Percentiles rank a stretch among this genome's conserved stretches.
Evolutionary conservation across 2,113 vertebrate species (phyloP).

Genomic region (Nanorana parkeri): DNA sequence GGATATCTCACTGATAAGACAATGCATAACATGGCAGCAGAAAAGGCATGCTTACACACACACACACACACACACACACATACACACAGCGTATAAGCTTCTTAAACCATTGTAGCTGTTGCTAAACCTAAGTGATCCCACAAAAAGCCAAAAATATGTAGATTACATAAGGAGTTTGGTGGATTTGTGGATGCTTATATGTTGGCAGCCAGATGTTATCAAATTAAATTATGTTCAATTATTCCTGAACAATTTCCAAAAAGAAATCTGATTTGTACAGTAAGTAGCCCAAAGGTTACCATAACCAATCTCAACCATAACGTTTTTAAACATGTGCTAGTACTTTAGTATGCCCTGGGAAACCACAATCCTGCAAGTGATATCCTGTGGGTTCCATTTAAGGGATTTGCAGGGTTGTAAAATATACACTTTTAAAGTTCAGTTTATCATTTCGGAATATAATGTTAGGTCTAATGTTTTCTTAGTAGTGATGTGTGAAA

Average conservation of each 20-base stretch:
- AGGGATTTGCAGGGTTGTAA: constrained; percentile 34
- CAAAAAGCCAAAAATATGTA: constrained; percentile 6
- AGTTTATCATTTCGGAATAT: not conserved
- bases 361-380: constrained; percentile 39
- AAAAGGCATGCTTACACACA: too few species aligned
- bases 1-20: too few species aligned
- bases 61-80: too few species aligned
- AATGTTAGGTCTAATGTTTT: constrained; percentile 9
- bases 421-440: constrained; percentile 19
- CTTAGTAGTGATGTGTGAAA: constrained; percentile 10
- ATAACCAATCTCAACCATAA: constrained; percentile 24
- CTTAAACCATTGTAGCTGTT: not conserved
- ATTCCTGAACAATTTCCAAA: constrained; percentile 44
- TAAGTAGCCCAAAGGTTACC: constrained; percentile 33
- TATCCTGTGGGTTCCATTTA: constrained; percentile 47
- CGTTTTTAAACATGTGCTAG: constrained; percentile 46
- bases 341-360: constrained; percentile 38
- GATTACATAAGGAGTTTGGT: constrained; percentile 9
- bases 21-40: too few species aligned
- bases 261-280: constrained; percentile 25
- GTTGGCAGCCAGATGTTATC: constrained; percentile 41
- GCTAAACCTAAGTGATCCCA: not conserved
- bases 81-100: not conserved
- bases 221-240: constrained; percentile 43
- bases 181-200: constrained; percentile 38